These are phyloP conservation scores for Crotalus viridis DNA, from an alignment of 2,113 vertebrate genomes.

Conservation along the genomic window DNA sequence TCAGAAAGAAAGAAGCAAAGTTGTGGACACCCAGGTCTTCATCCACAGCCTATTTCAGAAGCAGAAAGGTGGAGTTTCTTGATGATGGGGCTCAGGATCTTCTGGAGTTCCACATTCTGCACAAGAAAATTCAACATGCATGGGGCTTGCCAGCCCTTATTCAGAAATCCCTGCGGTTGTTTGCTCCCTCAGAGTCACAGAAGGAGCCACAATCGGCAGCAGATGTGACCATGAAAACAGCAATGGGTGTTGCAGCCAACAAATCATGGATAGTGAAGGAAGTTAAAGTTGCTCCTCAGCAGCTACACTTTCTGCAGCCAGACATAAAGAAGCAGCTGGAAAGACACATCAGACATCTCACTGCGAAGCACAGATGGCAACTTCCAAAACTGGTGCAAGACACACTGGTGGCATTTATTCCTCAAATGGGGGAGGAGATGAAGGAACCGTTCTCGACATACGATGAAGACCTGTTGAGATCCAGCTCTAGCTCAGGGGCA, in stretches of 20 bases:
- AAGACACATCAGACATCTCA: neutral
- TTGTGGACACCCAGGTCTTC: neutral
- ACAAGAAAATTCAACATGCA: neutral
- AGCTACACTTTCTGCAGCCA: neutral
- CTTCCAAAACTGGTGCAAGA: neutral
- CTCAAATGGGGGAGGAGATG: neutral
- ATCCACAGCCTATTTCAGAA: neutral
- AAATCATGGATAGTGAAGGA: neutral
- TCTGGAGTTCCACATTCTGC: neutral
- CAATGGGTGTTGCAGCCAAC: neutral
- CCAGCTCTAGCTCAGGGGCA: neutral
- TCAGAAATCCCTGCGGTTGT: neutral
- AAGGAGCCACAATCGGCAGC: too few species aligned
- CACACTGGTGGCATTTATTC: neutral
- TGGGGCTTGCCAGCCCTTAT: neutral
- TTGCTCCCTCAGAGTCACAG: neutral
- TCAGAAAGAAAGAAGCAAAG: neutral
- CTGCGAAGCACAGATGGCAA: neutral
- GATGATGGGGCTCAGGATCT: too few species aligned
- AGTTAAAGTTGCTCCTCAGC: neutral
- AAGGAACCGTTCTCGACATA: neutral
- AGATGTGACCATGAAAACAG: neutral
- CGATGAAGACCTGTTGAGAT: neutral
- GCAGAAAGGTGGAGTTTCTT: neutral
- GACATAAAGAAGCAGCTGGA: neutral